These are phyloP conservation scores for Condylostylus longicornis DNA, from an alignment of 1,140 invertebrate species.

Conservation along the genomic window DNA sequence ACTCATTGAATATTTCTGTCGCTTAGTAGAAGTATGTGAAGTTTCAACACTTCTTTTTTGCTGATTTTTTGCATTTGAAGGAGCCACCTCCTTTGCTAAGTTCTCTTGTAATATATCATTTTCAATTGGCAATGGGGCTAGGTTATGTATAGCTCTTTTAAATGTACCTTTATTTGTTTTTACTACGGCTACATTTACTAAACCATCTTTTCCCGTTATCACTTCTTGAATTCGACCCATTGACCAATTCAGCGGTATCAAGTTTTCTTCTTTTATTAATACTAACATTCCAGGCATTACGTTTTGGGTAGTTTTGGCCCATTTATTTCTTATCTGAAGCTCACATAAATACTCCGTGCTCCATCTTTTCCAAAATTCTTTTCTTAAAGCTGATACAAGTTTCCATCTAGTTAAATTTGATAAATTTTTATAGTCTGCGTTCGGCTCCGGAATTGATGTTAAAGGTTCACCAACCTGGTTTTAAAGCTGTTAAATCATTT, in stretches of 20 bases:
- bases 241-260: not conserved
- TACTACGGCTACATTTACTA: slow-evolving; percentile 14
- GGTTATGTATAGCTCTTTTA: slow-evolving; percentile 14
- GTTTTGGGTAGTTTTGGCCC: not conserved
- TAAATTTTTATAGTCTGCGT: too few species aligned
- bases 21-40: too few species aligned
- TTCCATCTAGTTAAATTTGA: not conserved
- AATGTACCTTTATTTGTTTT: slow-evolving; percentile 12
- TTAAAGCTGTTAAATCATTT: slow-evolving; percentile 14
- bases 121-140: slow-evolving; percentile 10
- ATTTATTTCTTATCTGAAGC: not conserved
- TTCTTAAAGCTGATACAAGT: slow-evolving; percentile 5
- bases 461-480: slow-evolving; percentile 20
- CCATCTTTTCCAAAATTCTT: not conserved
- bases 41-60: too few species aligned
- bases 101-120: too few species aligned
- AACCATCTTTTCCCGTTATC: not conserved
- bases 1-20: too few species aligned
- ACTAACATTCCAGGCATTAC: not conserved
- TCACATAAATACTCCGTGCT: not conserved
- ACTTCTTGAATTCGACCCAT: not conserved
- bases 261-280: not conserved
- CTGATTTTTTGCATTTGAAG: too few species aligned
- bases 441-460: slow-evolving; percentile 10
- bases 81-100: too few species aligned